A percentile compares a stretch with the other conserved stretches of the same genome.
Conservation (phyloP, 1,140 invertebrate genomes). For the Drosophila persimilis region DNA sequence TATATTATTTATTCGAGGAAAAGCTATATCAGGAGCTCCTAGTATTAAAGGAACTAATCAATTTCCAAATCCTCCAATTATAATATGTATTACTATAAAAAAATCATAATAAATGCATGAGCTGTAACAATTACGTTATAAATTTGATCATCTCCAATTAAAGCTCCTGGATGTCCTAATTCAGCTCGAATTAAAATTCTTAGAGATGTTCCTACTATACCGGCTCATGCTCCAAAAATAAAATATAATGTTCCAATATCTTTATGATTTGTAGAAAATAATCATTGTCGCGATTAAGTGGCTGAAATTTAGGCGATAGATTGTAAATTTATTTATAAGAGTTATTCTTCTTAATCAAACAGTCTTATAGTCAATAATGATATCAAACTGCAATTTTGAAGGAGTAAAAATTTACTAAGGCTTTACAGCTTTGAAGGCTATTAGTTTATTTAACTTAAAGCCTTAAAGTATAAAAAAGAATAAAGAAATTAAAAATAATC, state of each 20-base stretch:
- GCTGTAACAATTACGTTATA: conserved; percentile 86
- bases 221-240: conserved; percentile 70
- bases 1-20: conserved; percentile 90
- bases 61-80: conserved; percentile 92
- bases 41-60: conserved; percentile 90
- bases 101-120: conserved; percentile 86
- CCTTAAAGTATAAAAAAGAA: too few relatives aligned
- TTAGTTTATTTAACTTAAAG: conserved; percentile 51
- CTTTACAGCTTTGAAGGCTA: conserved; percentile 85
- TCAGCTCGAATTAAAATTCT: too few relatives aligned
- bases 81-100: conserved; percentile 89
- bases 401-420: conserved; percentile 83
- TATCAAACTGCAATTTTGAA: conserved; percentile 85
- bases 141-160: conserved; percentile 88
- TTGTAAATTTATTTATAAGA: conserved; percentile 85
- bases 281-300: conserved; percentile 85
- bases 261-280: conserved; percentile 90
- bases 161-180: neutral
- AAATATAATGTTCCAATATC: conserved; percentile 89
- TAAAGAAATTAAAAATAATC: too few relatives aligned
- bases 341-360: conserved; percentile 82
- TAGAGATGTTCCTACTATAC: conserved; percentile 64
- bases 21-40: conserved; percentile 88
- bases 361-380: conserved; percentile 84
- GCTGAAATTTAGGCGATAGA: conserved; percentile 84